Evolutionary conservation across 2,888 invertebrate genomes (phyloP), one percentile per base, ranked within the genome.

Genomic region (Lycia hirtaria): DNA sequence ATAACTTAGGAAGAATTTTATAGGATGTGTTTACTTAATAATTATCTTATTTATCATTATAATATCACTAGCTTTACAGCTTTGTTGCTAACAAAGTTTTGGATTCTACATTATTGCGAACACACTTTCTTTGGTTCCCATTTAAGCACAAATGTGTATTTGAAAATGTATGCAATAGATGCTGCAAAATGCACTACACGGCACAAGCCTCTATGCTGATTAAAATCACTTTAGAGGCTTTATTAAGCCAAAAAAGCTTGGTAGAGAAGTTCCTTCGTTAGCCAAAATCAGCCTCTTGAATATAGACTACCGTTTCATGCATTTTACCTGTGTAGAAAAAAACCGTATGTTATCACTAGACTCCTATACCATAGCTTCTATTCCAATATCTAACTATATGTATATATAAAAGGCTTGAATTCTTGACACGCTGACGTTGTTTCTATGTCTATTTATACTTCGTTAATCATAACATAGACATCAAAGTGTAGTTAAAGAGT

Each of bases 21-120:
- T n/a, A n/a, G n/a, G n/a, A n/a, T n/a, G n/a, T n/a, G n/a, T n/a
- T n/a, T n/a, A n/a, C n/a, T 24, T 7, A 9, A 14, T 30, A 17
- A 4, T 24, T 15, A 43, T 44, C 19, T 19, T 15, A 9, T 17
- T 17, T 30, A 35, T 3, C 1, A 40, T 50, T n/a, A 4, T 41
- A 45, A 7, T 33, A 45, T 40, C 33, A 35, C 37, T 44, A 50
- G 56, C 38, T 50, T 56, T 49, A 52, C 44, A 33, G 50, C 43
- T 49, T 59, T 49, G 38, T 56, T 20, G 56, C 56, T 50, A 26
- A 24, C 19, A 40, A 56, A 19, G 19, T 56, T 47, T 35, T 47
- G 24, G 3, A 37, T 35, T 35, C 4, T 20, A 7, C 24, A n/a
- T 20, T 17, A 5, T 19, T 6, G n/a, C n/a, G 17, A 30, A 19